Evolutionary conservation across 2,888 invertebrate species (phyloP), one percentile per base, ranked within the genome.

Genomic region (Argyresthia goedartella): DNA sequence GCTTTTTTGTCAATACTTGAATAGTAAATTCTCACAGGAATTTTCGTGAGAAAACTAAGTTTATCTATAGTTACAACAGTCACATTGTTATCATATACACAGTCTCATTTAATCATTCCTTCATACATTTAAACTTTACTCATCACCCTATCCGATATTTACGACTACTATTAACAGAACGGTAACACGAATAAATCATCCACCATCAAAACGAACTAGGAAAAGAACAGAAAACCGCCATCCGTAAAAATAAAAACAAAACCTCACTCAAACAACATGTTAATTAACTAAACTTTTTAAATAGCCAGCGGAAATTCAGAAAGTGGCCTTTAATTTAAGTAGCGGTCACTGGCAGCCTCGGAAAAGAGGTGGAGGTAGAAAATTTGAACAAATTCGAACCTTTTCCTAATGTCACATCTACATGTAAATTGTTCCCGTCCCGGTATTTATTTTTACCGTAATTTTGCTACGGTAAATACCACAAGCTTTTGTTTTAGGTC

Each of bases 341-440:
- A 59, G 49, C 53, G 54, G 35, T 8, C 11, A 16, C 41, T 16
- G 49, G n/a, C 49, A 13, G 42, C 33, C 46, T n/a, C 48, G 8
- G 10, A 49, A 49, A 49, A 15, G 11, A 15, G 43, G 33, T 51
- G 14, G 15, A 14, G 51, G 35, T 44, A 25, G 25, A 44, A 51
- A 51, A 51, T 46, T 46, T 46, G 33, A 36, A 45, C 51, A 51
- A 42, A 25, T 51, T 53, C 35, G 43, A 47, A 33, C 52, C 54
- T 64, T 59, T 64, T 66, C 68, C 73, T 84, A 84, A 85, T 81
- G 86, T 81, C 81, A 79, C 84, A 85, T 86, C 82, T 78, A 74
- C 75, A 85, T 86, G 86, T 82, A 85, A 86, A 86, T 86, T 81
- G 81, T 76, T 73, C 70, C 71, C 70, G 69, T 70, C 56, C 66